Conservation (phyloP, 1,140 invertebrate genomes). For the Chrysomallon squamiferum region DNA sequence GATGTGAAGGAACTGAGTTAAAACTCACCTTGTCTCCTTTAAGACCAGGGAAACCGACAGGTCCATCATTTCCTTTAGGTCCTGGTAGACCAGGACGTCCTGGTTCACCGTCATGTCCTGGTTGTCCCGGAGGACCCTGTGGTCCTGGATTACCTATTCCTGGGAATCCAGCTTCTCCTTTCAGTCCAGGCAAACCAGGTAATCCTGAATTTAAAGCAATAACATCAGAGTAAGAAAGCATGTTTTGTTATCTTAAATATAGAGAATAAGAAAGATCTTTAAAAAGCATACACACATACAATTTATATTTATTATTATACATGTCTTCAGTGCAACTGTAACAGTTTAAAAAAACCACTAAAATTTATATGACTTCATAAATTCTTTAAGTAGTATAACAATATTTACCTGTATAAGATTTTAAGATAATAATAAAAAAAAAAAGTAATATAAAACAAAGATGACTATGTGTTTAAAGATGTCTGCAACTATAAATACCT, state of each 20-base stretch:
- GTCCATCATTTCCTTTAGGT: conserved; percentile 18
- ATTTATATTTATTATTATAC: neutral
- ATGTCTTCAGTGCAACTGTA: neutral
- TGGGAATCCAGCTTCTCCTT: conserved; percentile 57
- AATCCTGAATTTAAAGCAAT: conserved; percentile 26
- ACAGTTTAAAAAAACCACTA: neutral
- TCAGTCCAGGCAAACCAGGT: conserved; percentile 50
- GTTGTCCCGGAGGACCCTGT: conserved; percentile 25
- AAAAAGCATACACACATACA: neutral
- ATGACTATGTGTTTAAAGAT: too few relatives aligned
- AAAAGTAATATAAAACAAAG: too few relatives aligned
- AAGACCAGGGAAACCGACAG: conserved; percentile 17
- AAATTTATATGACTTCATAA: too few relatives aligned
- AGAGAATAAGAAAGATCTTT: too few relatives aligned
- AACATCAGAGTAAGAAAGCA: neutral
- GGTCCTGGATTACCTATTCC: conserved; percentile 32
- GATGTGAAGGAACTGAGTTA: too few relatives aligned
- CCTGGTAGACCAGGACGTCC: conserved; percentile 26
- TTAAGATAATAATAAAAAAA: too few relatives aligned
- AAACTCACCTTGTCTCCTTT: conserved; percentile 1
- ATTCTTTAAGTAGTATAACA: too few relatives aligned
- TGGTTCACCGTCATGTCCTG: conserved; percentile 26
- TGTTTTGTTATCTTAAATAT: neutral
- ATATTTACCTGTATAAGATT: too few relatives aligned
- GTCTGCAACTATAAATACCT: too few relatives aligned